Evolutionary conservation across 2,888 invertebrate genomes (phyloP).

Genomic region (Papilio gigon): DNA sequence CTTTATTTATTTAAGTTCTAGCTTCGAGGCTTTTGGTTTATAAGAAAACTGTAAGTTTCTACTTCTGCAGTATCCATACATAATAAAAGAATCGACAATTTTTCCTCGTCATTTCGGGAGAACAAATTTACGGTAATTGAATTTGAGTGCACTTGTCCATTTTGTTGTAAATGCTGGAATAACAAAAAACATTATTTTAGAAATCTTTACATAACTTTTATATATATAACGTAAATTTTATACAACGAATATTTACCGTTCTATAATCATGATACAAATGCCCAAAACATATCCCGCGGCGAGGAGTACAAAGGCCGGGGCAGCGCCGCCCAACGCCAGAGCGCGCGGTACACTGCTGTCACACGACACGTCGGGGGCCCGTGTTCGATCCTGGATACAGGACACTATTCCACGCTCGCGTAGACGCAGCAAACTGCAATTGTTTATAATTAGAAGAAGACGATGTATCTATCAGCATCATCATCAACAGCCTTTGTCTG

Average conservation of each 20-base stretch:
- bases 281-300: conserved; percentile 58
- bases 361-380: conserved; percentile 53
- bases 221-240: too few species aligned
- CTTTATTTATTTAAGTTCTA: background rate
- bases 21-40: background rate
- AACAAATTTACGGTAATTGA: too few species aligned
- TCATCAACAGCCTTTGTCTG: too few species aligned
- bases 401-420: conserved; percentile 65
- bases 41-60: background rate
- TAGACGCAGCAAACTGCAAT: conserved; percentile 58
- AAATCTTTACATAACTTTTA: too few species aligned
- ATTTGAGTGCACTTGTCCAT: conserved; percentile 4
- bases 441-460: too few species aligned
- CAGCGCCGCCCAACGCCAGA: conserved; percentile 70
- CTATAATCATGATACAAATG: conserved; percentile 58
- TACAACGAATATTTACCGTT: conserved; percentile 60
- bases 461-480: too few species aligned
- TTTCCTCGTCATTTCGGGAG: too few species aligned
- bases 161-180: background rate
- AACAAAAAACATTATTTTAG: background rate
- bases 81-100: too few species aligned
- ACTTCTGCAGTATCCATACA: too few species aligned
- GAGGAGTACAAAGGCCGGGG: conserved; percentile 70
- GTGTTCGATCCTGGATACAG: conserved; percentile 56
- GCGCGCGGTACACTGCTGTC: conserved; percentile 68